These are phyloP conservation scores for Lordiphosa fenestrarum DNA, from an alignment of 2,888 invertebrate species.

Conservation along the genomic window DNA sequence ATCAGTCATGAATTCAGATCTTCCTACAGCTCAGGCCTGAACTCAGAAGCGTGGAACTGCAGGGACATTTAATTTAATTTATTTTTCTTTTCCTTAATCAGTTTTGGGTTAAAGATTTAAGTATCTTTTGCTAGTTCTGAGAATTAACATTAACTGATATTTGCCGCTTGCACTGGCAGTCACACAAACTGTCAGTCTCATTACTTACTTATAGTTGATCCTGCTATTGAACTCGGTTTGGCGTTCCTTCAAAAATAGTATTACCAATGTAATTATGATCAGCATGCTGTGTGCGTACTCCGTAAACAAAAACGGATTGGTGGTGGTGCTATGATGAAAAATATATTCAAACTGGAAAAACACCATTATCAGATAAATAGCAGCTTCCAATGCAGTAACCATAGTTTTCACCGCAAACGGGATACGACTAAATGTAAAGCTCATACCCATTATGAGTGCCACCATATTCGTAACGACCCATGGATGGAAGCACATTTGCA, in stretches of 20 bases:
- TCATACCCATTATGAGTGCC: conserved; percentile 83
- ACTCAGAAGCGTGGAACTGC: too few species aligned
- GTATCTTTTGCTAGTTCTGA: too few species aligned
- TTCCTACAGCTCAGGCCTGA: too few species aligned
- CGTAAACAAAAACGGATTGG: conserved; percentile 85
- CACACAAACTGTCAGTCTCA: too few species aligned
- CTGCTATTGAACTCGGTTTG: conserved; percentile 94
- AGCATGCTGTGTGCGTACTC: conserved; percentile 87
- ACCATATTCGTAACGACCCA: conserved; percentile 44
- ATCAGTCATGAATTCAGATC: too few species aligned
- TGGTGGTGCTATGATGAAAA: conserved; percentile 84
- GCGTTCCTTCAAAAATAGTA: conserved; percentile 91
- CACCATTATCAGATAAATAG: conserved; percentile 85
- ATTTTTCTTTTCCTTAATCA: too few species aligned
- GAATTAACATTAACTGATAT: too few species aligned
- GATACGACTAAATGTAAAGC: conserved; percentile 91
- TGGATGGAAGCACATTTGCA: conserved; percentile 69
- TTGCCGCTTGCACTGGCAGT: too few species aligned
- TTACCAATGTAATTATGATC: conserved; percentile 86
- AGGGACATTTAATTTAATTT: too few species aligned
- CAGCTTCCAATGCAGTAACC: conserved; percentile 82
- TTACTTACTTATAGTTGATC: conserved; percentile 86
- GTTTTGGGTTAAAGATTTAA: too few species aligned
- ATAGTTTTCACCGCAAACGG: conserved; percentile 89
- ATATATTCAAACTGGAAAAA: conserved; percentile 82